phyloP scores from a whole-genome alignment of 2,888 invertebrate genomes.

The Drosophila prolongata region DNA sequence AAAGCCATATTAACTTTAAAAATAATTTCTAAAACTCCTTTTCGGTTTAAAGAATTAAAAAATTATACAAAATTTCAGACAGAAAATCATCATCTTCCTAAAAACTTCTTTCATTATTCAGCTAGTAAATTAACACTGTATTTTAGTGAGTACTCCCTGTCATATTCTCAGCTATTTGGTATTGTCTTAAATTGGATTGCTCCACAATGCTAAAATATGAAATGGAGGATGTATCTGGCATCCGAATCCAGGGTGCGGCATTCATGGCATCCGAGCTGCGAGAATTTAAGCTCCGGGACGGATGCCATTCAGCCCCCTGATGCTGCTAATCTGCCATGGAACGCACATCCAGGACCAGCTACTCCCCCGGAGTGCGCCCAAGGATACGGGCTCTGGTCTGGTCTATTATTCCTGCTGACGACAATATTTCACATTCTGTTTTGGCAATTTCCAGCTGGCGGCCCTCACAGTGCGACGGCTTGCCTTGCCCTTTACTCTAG shows the following conservation, averaged over 20 bases:
- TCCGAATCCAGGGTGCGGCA: slow-evolving; percentile 16
- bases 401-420: slow-evolving; percentile 47
- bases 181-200: slow-evolving; percentile 17
- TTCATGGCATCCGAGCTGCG: slow-evolving; percentile 25
- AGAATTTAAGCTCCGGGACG: slow-evolving; percentile 32
- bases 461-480: slow-evolving; percentile 9
- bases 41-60: too few relatives aligned
- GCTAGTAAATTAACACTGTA: slow-evolving; percentile 13
- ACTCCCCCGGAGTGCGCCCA: slow-evolving; percentile 33
- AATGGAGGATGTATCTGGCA: slow-evolving; percentile 1
- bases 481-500: slow-evolving; percentile 39
- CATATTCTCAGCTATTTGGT: not conserved
- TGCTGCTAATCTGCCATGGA: slow-evolving; percentile 26
- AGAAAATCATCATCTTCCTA: too few relatives aligned
- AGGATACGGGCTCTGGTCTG: slow-evolving; percentile 39
- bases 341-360: slow-evolving; percentile 6
- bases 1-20: too few relatives aligned
- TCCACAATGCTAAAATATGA: slow-evolving; percentile 7
- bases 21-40: too few relatives aligned
- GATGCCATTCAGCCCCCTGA: slow-evolving; percentile 26
- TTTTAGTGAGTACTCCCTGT: not conserved
- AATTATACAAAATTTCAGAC: too few relatives aligned
- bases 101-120: not conserved
- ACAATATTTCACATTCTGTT: slow-evolving; percentile 51
- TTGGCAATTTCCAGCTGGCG: slow-evolving; percentile 44